Base-by-base conservation (phyloP, 1,140 invertebrate genomes). In the Nephotettix cincticeps region DNA sequence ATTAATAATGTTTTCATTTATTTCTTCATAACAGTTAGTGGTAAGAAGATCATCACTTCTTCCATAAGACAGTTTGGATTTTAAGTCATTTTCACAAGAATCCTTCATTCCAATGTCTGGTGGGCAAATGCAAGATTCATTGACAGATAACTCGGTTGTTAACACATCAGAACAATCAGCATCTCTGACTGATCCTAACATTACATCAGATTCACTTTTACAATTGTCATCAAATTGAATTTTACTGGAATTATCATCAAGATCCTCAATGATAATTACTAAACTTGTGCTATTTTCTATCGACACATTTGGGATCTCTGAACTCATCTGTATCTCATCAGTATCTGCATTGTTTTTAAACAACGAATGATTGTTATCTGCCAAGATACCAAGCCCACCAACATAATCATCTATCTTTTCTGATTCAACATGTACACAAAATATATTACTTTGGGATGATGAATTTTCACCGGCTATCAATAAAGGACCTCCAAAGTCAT, bases 201-300 rank as follows among this genome's bases (percentile, higher is more conserved):
- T 61, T 11, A 61, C 13, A 28, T 61, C 56, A 6, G 56, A 61
- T 9, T 61, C 56, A 14, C 56, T 28, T 61, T 61, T 61, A n/a
- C 56, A 3, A 51, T 51, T 61, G 6, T 54, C 47, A 61, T 21
- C 13, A 25, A 14, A 61, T 21, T 61, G 21, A 6, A 14, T 27
- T 25, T 61, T 61, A 27, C 23, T 25, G 6, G 56, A 1, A 27
- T 61, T 23, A 27, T 25, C 28, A 3, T 65, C 64, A n/a, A 67
- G 17, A 14, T 43, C 64, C 27, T 67, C 64, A 67, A 67, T 67
- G n/a, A 67, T 67, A 17, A 67, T 67, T 13, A 67, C 64, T 17
- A 67, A 67, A 67, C 40, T 67, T 23, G 64, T 67, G 21, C 19
- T 19, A 40, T 23, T 67, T 45, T 45, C 64, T 23, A 67, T 45